Evolutionary conservation across 64 coral and sea anemone species (phyloP).

Genomic region (Dendrophyllia cribrosa): DNA sequence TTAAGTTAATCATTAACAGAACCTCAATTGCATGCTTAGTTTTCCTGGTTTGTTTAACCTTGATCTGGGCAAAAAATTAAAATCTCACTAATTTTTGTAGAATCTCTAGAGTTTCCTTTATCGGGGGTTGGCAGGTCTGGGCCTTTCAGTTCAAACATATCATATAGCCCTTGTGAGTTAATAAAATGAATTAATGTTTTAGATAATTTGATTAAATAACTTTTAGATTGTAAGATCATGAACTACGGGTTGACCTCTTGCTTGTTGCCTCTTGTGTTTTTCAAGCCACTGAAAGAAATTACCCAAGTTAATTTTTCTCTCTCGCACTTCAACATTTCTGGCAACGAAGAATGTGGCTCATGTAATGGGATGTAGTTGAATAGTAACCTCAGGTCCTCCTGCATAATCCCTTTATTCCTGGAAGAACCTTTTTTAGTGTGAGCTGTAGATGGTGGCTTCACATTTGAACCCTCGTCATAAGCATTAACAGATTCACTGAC

Average conservation of each 20-base stretch:
- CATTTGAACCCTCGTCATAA: not conserved
- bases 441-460: not conserved
- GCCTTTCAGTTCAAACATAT: too few species aligned
- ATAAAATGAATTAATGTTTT: too few species aligned
- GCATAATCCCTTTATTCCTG: not conserved
- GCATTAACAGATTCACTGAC: not conserved
- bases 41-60: too few species aligned
- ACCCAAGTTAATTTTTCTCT: not conserved
- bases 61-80: too few species aligned
- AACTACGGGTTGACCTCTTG: not conserved
- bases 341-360: not conserved
- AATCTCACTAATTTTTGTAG: too few species aligned
- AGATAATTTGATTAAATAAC: too few species aligned
- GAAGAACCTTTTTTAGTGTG: not conserved
- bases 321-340: not conserved
- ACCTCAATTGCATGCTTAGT: too few species aligned
- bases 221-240: too few species aligned
- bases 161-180: too few species aligned
- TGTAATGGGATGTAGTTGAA: not conserved
- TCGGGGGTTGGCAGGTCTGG: too few species aligned
- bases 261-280: not conserved
- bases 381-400: not conserved
- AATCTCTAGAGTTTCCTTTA: too few species aligned
- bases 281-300: not conserved
- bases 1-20: too few species aligned